Evolutionary conservation across 2,113 vertebrate species (phyloP).

Genomic region (Osmerus eperlanus): DNA sequence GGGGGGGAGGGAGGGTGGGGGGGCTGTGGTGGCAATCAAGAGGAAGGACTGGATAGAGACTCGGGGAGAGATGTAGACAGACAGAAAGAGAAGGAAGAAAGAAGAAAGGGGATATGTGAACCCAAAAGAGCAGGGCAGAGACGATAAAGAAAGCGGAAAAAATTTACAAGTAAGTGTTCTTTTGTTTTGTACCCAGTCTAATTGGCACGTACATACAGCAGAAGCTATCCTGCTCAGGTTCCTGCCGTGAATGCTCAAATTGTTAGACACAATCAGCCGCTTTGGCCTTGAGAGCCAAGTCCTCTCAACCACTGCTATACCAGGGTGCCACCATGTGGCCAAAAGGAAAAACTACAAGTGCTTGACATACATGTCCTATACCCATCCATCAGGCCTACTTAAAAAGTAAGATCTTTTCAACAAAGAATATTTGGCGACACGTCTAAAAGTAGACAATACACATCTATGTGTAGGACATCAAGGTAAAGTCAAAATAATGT

Average conservation of each 20-base stretch:
- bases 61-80: not conserved
- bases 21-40: not conserved
- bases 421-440: no score
- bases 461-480: no score
- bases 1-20: not conserved
- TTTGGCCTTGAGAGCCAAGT: not conserved
- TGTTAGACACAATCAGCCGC: not conserved
- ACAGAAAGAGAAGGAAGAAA: not conserved
- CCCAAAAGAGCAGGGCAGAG: not conserved
- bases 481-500: no score
- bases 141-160: not conserved
- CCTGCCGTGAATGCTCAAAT: slow-evolving; percentile 58
- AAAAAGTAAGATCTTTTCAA: not conserved
- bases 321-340: slow-evolving; percentile 57
- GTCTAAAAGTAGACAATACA: no score
- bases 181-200: slow-evolving; percentile 50
- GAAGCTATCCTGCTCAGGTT: slow-evolving; percentile 43
- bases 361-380: no score
- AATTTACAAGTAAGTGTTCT: slow-evolving; percentile 31
- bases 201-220: slow-evolving; percentile 54
- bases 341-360: not conserved
- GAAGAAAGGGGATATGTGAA: not conserved
- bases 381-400: not conserved
- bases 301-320: slow-evolving; percentile 2
- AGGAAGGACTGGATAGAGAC: not conserved